phyloP scores from a whole-genome alignment of 2,888 invertebrate genomes.

The Aradus depressus region DNA sequence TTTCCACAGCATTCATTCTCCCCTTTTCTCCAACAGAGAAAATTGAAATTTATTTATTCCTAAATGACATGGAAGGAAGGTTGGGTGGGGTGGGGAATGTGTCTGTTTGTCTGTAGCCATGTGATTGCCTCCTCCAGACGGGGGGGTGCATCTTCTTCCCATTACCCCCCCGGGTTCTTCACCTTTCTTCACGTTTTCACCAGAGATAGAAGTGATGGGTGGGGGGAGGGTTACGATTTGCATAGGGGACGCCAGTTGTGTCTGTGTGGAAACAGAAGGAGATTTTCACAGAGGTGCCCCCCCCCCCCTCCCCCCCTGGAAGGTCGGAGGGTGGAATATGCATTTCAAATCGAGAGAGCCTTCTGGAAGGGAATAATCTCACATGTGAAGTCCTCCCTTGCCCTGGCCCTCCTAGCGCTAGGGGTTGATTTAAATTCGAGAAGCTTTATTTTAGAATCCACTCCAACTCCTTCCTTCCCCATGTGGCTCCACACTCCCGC shows the following conservation, averaged over 20 bases:
- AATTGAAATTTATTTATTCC: slow-evolving; percentile 9
- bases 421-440: slow-evolving; percentile 15
- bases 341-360: slow-evolving; percentile 24
- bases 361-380: slow-evolving; percentile 15
- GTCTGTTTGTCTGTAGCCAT: too few species aligned
- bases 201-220: too few species aligned
- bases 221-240: slow-evolving; percentile 6
- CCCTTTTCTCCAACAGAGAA: too few species aligned
- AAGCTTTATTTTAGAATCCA: slow-evolving; percentile 15
- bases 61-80: slow-evolving; percentile 6
- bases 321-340: slow-evolving; percentile 21
- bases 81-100: not conserved
- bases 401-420: slow-evolving; percentile 4
- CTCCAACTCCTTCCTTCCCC: too few species aligned
- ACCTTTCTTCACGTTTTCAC: slow-evolving; percentile 10
- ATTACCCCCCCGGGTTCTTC: not conserved
- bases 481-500: not conserved
- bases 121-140: too few species aligned
- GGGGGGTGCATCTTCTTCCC: slow-evolving; percentile 5
- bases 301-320: not conserved
- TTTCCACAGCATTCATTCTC: too few species aligned
- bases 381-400: slow-evolving; percentile 16
- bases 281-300: slow-evolving; percentile 3
- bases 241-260: slow-evolving; percentile 17
- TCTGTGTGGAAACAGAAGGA: slow-evolving; percentile 11